A percentile compares a stretch with the other conserved stretches of the same genome.
These are phyloP conservation scores for Meghimatium bilineatum DNA, from an alignment of 2,888 invertebrate genomes.

Conservation along the genomic window DNA sequence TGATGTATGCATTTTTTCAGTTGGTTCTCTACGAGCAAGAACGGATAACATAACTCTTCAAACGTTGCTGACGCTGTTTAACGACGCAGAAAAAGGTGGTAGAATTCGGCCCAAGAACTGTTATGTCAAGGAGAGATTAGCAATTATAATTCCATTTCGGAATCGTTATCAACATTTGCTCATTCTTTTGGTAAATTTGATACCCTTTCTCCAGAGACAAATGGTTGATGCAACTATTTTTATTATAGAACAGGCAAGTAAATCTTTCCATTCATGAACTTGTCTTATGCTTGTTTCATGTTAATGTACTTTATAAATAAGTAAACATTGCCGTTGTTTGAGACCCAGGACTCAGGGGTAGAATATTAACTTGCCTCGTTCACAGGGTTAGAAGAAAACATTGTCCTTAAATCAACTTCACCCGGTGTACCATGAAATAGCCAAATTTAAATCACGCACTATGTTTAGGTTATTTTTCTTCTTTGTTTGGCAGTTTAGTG, in stretches of 20 bases:
- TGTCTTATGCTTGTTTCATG: no score
- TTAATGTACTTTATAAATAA: no score
- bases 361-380: no score
- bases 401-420: no score
- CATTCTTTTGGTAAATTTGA: conserved; percentile 41
- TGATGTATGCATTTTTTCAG: neutral
- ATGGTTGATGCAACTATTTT: conserved; percentile 43
- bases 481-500: no score
- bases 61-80: neutral
- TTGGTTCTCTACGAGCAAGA: neutral
- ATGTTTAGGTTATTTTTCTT: no score
- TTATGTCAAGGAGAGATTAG: conserved; percentile 21
- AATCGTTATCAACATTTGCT: conserved; percentile 35
- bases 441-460: no score
- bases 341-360: no score
- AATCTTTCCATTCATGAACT: neutral
- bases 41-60: neutral
- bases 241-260: conserved; percentile 42
- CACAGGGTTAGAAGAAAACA: no score
- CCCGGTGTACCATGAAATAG: no score
- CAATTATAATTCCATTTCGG: conserved; percentile 47
- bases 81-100: conserved; percentile 33
- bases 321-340: no score
- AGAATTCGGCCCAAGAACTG: conserved; percentile 34
- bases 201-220: conserved; percentile 41